phyloP scores from a whole-genome alignment of 2,797 vertebrate genomes.

The Acomys russatus region DNA sequence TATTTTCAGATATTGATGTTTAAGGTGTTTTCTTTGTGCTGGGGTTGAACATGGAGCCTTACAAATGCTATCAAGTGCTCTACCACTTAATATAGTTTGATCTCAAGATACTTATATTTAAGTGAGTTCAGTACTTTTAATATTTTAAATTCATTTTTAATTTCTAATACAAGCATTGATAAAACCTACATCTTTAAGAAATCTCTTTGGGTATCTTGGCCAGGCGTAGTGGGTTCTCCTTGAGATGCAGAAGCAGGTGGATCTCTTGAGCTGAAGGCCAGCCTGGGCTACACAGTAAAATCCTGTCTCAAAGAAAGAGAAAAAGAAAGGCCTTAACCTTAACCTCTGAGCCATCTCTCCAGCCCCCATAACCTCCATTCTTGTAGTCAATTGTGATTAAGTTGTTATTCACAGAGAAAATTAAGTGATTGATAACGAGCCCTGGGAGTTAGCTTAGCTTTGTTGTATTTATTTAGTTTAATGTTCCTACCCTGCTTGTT shows the following conservation, averaged over 20 bases:
- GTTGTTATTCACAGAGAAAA: conserved; percentile 29
- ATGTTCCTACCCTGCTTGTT: background rate
- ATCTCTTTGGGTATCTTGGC: background rate
- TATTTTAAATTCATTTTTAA: conserved; percentile 47
- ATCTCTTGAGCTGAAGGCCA: background rate
- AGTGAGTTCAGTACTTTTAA: background rate
- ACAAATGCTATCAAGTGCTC: background rate
- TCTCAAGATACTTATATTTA: background rate
- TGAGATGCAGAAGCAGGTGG: background rate
- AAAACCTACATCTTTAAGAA: background rate
- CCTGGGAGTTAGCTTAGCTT: conserved; percentile 12
- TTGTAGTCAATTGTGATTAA: background rate
- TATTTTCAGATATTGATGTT: background rate
- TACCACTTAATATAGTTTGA: background rate
- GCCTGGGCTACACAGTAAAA: background rate
- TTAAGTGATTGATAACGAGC: background rate
- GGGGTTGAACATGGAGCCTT: background rate
- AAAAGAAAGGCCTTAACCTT: background rate
- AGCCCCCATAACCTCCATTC: background rate
- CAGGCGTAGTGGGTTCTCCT: background rate
- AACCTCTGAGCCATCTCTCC: too few species aligned
- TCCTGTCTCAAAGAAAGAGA: background rate
- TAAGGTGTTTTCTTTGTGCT: background rate
- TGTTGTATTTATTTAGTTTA: conserved; percentile 22
- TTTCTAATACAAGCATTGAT: background rate